Conservation (phyloP, 2,888 invertebrate genomes). For the Callyntrura sp. region DNA sequence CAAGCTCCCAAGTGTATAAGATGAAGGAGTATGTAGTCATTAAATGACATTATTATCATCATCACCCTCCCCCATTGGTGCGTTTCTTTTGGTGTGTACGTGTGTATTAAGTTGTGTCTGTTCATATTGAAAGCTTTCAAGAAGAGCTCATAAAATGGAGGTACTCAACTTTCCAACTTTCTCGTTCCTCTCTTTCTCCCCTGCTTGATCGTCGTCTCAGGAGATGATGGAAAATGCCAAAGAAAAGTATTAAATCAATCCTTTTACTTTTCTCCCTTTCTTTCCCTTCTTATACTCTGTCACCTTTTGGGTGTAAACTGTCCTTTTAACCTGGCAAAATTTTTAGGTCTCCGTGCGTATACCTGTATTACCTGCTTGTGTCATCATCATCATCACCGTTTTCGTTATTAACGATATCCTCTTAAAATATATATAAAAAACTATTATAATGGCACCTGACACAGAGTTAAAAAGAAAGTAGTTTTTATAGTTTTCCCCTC, state of each 20-base stretch:
- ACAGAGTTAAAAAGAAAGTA: background rate
- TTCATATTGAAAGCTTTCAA: background rate
- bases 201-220: background rate
- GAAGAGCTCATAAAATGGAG: conserved; percentile 43
- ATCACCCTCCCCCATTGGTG: no score
- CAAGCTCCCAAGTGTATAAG: no score
- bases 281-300: background rate
- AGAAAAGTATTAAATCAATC: conserved; percentile 69
- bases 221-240: background rate
- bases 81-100: background rate
- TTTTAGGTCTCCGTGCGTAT: background rate
- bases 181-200: background rate
- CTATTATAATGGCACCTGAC: conserved; percentile 51
- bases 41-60: no score
- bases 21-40: no score
- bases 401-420: background rate
- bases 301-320: background rate
- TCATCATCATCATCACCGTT: conserved; percentile 10
- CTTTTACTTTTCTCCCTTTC: background rate
- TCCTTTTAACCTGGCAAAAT: no score
- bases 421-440: conserved; percentile 11
- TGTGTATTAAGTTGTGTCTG: background rate
- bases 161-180: conserved; percentile 16
- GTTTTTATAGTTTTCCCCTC: background rate
- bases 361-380: no score